Conservation (phyloP, 2,797 vertebrate genomes). For the Antrozous pallidus region DNA sequence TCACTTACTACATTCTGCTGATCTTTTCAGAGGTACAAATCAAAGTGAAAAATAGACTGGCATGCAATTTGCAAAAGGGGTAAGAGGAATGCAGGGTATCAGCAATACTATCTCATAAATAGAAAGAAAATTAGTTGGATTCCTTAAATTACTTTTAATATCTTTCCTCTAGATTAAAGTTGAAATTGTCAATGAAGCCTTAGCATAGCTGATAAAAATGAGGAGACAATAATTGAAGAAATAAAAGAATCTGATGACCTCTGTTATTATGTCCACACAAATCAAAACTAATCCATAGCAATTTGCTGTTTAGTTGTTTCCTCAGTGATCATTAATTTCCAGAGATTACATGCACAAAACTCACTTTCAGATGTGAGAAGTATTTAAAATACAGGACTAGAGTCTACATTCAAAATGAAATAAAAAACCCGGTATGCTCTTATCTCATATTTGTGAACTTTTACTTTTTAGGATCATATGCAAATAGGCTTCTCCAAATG, state of each 20-base stretch:
- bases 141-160: slow-evolving; percentile 70
- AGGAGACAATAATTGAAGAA: slow-evolving; percentile 57
- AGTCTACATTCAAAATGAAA: background rate
- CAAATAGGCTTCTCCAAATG: background rate
- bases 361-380: background rate
- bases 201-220: slow-evolving; percentile 58
- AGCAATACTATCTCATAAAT: slow-evolving; percentile 64
- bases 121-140: slow-evolving; percentile 69
- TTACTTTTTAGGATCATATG: background rate
- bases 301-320: slow-evolving; percentile 61
- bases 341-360: slow-evolving; percentile 29
- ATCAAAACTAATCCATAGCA: slow-evolving; percentile 66
- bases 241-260: slow-evolving; percentile 53
- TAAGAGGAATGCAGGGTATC: slow-evolving; percentile 49
- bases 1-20: slow-evolving; percentile 58
- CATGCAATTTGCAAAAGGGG: slow-evolving; percentile 21
- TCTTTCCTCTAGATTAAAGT: slow-evolving; percentile 54
- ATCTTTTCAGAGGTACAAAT: slow-evolving; percentile 73
- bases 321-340: slow-evolving; percentile 42
- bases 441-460: background rate
- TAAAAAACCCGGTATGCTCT: background rate
- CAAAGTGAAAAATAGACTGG: slow-evolving; percentile 69
- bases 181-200: slow-evolving; percentile 62
- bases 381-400: background rate
- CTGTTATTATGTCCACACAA: slow-evolving; percentile 56